Evolutionary conservation across 2,888 invertebrate genomes (phyloP), one percentile per base, ranked within the genome.

Genomic region (Hofmannophila pseudospretella): DNA sequence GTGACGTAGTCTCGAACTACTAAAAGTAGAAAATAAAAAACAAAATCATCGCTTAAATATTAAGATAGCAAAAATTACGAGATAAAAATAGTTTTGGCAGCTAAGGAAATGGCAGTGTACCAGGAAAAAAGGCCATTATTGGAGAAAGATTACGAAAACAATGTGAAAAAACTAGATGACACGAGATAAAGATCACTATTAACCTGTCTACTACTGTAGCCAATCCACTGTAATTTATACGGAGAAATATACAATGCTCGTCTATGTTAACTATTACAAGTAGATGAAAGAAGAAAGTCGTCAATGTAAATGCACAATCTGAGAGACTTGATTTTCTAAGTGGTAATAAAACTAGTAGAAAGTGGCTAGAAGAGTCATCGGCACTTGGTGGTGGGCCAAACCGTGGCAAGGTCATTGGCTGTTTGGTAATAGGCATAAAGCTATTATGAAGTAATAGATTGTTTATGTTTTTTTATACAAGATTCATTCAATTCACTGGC

Each of bases 351-450:
- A 74, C 65, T 55, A 53, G 58, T 78, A 79, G 81, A 81, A 82
- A 82, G 82, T 67, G 69, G 63, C 67, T 8, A 61, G 70, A 68
- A 78, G 58, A 76, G 79, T 84, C 80, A 81, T 76, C 77, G 79
- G 70, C 80, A 75, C 68, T 81, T 74, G 79, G 71, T 74, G 63
- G 51, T 64, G 70, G 67, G 77, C 76, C 84, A 80, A 81, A 68
- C 67, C 70, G 79, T 66, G 72, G 68, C 84, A 85, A 85, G 85
- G 84, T 84, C 82, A 67, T 62, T 54, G 65, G 59, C 65, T 67
- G 66, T 75, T 76, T 74, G 76, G 78, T 80, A 81, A 80, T 74
- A 74, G 70, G 57, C 61, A 65, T 69, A 64, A 67, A 53, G 51
- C 60, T 45, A 60, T 59, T 61, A 63, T 74, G 72, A 76, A 67